Conservation (phyloP, 2,797 vertebrate genomes). For the Poeciliopsis infans region DNA sequence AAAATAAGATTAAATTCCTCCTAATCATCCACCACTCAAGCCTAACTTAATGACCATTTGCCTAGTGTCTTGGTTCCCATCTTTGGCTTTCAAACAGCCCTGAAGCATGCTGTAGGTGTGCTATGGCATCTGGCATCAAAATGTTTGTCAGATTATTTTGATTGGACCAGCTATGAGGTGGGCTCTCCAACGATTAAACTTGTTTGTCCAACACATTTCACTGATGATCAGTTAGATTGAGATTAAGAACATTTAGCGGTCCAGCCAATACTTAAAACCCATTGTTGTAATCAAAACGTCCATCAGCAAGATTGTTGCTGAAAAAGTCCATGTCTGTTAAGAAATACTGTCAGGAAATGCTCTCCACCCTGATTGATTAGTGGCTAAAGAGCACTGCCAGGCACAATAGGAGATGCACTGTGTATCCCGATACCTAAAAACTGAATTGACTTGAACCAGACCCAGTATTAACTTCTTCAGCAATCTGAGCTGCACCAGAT, state of each 20-base stretch:
- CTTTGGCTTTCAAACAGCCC: background rate
- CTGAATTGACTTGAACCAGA: background rate
- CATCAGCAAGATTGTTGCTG: background rate
- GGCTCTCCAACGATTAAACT: background rate
- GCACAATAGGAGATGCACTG: background rate
- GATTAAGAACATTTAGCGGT: background rate
- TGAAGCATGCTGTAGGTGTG: background rate
- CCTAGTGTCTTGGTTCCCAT: background rate
- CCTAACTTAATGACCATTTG: background rate
- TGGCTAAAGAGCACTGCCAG: background rate
- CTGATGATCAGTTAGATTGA: background rate
- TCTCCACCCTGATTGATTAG: background rate
- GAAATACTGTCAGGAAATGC: background rate
- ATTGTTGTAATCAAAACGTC: background rate
- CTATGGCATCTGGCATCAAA: background rate
- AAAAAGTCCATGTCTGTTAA: background rate
- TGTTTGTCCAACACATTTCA: background rate
- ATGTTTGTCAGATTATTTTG: background rate
- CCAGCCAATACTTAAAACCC: background rate
- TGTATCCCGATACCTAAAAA: background rate
- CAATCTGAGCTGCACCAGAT: background rate
- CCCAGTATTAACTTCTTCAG: background rate
- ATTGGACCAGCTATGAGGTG: background rate
- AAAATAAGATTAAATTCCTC: background rate
- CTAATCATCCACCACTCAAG: background rate